A percentile compares a stretch with the other conserved stretches of the same genome.
These are phyloP conservation scores for Eospalax fontanierii DNA, from an alignment of 2,797 vertebrate species.

Conservation along the genomic window DNA sequence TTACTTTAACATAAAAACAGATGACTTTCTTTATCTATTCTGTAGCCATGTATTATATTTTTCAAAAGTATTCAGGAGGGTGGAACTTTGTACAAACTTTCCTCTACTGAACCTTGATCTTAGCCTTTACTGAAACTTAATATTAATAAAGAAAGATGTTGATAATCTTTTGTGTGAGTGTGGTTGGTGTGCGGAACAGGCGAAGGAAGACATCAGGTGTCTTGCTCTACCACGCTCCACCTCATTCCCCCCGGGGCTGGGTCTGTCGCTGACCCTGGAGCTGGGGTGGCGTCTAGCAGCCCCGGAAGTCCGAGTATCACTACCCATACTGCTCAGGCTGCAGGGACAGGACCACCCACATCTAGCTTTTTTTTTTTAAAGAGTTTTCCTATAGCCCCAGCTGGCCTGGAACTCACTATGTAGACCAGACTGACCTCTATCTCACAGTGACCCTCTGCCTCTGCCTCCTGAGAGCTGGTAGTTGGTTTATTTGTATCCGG, in stretches of 20 bases:
- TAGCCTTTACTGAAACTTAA: background rate
- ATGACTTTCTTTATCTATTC: background rate
- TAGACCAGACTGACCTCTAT: background rate
- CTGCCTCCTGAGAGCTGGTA: too few species aligned
- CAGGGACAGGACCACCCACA: background rate
- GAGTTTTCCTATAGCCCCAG: background rate
- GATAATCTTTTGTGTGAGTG: background rate
- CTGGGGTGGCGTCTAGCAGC: background rate
- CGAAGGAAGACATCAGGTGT: background rate
- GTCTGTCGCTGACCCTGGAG: background rate
- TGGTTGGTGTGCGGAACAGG: background rate
- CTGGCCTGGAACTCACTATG: background rate
- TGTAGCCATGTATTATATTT: background rate
- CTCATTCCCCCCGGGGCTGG: background rate
- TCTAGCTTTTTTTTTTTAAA: too few species aligned
- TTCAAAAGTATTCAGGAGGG: background rate
- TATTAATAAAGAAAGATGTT: background rate
- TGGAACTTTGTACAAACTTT: background rate
- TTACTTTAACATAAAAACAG: background rate
- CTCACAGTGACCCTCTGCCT: too few species aligned
- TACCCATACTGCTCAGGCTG: background rate
- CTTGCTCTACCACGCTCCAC: too few species aligned
- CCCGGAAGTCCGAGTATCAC: background rate
- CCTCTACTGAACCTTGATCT: background rate
- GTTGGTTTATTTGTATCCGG: background rate